Evolutionary conservation across 1,140 invertebrate genomes (phyloP), one percentile per base, ranked within the genome.

Genomic region (Zaprionus davidi): DNA sequence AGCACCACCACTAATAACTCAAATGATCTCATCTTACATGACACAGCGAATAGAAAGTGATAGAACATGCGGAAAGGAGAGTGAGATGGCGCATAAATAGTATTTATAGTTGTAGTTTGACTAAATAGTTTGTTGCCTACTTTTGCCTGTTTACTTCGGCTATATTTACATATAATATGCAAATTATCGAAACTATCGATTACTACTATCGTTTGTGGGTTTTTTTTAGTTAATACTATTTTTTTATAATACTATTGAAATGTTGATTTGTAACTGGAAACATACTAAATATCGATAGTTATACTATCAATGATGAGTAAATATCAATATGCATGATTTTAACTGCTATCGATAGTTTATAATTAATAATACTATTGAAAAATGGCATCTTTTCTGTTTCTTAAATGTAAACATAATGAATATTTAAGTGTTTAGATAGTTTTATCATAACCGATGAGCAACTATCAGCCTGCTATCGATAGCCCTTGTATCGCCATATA

Each of bases 1-100:
- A 60, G 15, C 41, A 36, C n/a, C 63, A 66, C 67, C 63, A 58
- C 67, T 41, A 73, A 67, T 73, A 60, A 60, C 20, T n/a, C 28
- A 41, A 41, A 62, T 62, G 71, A 69, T 51, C 49, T 74, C 58
- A 70, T 57, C 51, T 74, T 49, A 49, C 31, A 57, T 34, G 24
- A 38, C 7, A 22, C 13, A 4, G 22, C 11, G 22, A 0, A 13
- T 9, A 11, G 34, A 57, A 31, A 12, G 36, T 34, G 24, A 53
- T 2, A 38, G 1, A 34, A 3, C 3, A 34, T 34, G 3, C 3
- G 46, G 24, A 2, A 7, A 3, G 11, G n/a, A 13, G 12, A 49
- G 7, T 5, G 20, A 34, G 49, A 11, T 5, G 41, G 31, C 3
- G n/a, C 7, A 17, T 17, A 3, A 34, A 46, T 49, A 20, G 17